A percentile compares a stretch with the other conserved stretches of the same genome.
Conservation (phyloP, 1,140 invertebrate species). For the Pseudachorutes palmiensis region DNA sequence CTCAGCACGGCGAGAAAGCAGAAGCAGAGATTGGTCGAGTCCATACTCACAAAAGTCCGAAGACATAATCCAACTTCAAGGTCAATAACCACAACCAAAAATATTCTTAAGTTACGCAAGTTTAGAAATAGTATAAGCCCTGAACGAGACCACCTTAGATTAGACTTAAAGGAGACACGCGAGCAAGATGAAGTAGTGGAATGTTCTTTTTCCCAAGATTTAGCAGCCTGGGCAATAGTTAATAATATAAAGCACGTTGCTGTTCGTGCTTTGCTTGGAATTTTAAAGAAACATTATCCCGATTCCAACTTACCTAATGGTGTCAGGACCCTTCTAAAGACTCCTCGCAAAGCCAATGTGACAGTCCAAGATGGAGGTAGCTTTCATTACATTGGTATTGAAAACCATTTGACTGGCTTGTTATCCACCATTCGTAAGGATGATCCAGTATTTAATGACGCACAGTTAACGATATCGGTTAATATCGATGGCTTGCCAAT, state of each 20-base stretch:
- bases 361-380: not conserved
- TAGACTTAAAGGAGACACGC: not conserved
- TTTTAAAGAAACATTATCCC: not conserved
- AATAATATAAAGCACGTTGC: constrained; percentile 8
- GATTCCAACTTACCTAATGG: not conserved
- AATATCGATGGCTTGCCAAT: constrained; percentile 10
- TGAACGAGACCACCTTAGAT: not conserved
- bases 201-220: not conserved
- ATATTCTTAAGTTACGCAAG: not conserved
- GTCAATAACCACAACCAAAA: not conserved
- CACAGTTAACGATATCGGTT: not conserved
- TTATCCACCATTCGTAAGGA: not conserved
- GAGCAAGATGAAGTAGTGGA: not conserved
- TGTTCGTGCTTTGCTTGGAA: not conserved
- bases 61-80: too few relatives aligned
- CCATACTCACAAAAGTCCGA: too few relatives aligned
- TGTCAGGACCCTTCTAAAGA: constrained; percentile 1
- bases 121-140: not conserved
- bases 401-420: not conserved
- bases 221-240: not conserved
- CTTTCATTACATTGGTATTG: constrained; percentile 13
- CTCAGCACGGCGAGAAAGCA: not conserved
- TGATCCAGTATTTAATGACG: not conserved
- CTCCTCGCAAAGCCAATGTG: not conserved
- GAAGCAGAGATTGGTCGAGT: not conserved